A percentile compares a stretch with the other conserved stretches of the same genome.
Evolutionary conservation across 92 coral and sea anemone species (phyloP).

Genomic region (Umimayanthus kanabou): DNA sequence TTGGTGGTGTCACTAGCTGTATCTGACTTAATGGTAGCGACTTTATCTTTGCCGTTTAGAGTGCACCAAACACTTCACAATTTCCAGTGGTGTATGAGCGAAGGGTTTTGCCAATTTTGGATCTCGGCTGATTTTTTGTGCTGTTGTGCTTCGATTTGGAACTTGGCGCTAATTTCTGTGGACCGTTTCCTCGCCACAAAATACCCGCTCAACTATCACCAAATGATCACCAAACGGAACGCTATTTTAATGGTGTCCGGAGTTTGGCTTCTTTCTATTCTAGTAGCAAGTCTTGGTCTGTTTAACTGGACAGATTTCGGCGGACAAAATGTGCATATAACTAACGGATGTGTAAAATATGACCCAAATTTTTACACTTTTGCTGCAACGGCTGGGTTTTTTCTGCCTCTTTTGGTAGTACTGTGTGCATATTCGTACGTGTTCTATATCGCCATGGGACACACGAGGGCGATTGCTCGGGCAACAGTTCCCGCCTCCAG

Average conservation of each 20-base stretch:
- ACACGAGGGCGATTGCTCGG: conserved; percentile 81
- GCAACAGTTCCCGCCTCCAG: conserved; percentile 52
- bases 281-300: conserved; percentile 73
- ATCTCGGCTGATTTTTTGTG: conserved; percentile 72
- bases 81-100: conserved; percentile 71
- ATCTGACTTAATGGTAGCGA: conserved; percentile 75
- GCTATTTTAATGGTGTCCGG: conserved; percentile 62
- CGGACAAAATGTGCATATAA: conserved; percentile 42
- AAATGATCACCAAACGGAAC: conserved; percentile 57
- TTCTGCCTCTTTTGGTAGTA: conserved; percentile 74
- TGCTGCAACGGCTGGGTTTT: conserved; percentile 74
- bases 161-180: conserved; percentile 73
- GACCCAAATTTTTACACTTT: conserved; percentile 85
- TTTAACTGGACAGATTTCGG: conserved; percentile 80
- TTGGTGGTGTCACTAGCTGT: conserved; percentile 79
- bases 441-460: conserved; percentile 81
- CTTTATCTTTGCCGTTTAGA: conserved; percentile 72
- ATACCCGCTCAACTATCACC: conserved; percentile 78
- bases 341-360: conserved; percentile 75
- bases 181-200: conserved; percentile 84
- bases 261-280: conserved; percentile 77
- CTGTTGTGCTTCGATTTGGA: conserved; percentile 80
- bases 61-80: conserved; percentile 72
- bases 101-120: conserved; percentile 65
- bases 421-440: conserved; percentile 80